Percentiles rank a stretch among this genome's conserved stretches.
phyloP scores from a whole-genome alignment of 92 coral and sea anemone species.

The Heliopora coerulea region DNA sequence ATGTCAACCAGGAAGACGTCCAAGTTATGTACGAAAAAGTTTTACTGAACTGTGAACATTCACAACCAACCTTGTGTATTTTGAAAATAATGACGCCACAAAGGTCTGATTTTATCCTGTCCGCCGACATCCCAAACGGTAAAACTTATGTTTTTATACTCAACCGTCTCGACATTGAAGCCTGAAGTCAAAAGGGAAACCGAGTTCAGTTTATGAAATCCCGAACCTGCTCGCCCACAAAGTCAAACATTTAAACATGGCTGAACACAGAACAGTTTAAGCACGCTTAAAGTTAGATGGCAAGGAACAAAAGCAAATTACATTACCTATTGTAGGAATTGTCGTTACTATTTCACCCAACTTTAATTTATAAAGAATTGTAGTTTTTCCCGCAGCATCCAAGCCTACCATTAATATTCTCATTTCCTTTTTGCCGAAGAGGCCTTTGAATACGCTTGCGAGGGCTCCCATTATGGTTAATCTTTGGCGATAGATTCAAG shows the following conservation, averaged over 20 bases:
- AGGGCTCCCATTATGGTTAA: constrained; percentile 62
- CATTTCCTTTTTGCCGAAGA: constrained; percentile 95
- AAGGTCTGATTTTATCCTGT: constrained; percentile 96
- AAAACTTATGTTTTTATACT: constrained; percentile 84
- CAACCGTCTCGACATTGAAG: constrained; percentile 90
- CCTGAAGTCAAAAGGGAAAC: constrained; percentile 40
- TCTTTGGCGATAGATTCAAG: background rate
- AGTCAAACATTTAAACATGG: background rate
- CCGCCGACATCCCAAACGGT: constrained; percentile 99
- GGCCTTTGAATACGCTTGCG: constrained; percentile 61
- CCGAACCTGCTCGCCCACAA: background rate
- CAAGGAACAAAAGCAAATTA: background rate
- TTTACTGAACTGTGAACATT: no score
- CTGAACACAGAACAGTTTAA: background rate
- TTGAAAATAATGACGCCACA: constrained; percentile 98
- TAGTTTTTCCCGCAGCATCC: constrained; percentile 97
- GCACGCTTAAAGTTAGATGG: background rate
- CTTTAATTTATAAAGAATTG: constrained; percentile 90
- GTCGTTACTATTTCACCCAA: constrained; percentile 99
- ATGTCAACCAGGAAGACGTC: background rate
- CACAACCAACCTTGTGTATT: constrained; percentile 85
- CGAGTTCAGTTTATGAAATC: background rate
- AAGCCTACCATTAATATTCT: constrained; percentile 97
- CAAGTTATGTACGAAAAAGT: background rate
- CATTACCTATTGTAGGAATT: constrained; percentile 92